phyloP scores from a whole-genome alignment of 2,888 invertebrate species.

The Amaurobius ferox region DNA sequence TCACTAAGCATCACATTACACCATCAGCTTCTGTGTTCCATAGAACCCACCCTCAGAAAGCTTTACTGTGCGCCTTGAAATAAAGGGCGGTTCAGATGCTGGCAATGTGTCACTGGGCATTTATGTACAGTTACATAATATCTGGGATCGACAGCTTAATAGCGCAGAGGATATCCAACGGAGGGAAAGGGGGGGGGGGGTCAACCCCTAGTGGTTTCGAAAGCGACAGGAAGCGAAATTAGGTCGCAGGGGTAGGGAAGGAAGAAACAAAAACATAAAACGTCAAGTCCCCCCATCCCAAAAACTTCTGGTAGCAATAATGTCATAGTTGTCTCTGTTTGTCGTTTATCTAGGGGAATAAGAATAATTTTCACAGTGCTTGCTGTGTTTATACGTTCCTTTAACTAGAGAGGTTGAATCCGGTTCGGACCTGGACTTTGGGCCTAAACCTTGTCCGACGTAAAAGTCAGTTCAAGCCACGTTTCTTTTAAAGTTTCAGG shows the following conservation, averaged over 20 bases:
- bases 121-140: conserved; percentile 13
- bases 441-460: too few relatives aligned
- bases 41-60: too few relatives aligned
- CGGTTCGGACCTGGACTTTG: too few relatives aligned
- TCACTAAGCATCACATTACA: too few relatives aligned
- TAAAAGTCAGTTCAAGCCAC: too few relatives aligned
- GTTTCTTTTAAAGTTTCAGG: too few relatives aligned
- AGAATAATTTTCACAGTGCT: too few relatives aligned
- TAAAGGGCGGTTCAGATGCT: not conserved
- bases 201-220: conserved; percentile 12
- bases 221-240: conserved; percentile 54
- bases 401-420: too few relatives aligned
- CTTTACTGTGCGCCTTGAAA: too few relatives aligned
- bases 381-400: too few relatives aligned
- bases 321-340: not conserved
- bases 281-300: not conserved
- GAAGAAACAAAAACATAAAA: not conserved
- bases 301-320: not conserved
- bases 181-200: conserved; percentile 16
- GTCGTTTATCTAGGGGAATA: too few relatives aligned
- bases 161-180: not conserved
- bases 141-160: conserved; percentile 24
- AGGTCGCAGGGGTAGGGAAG: conserved; percentile 19
- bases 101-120: conserved; percentile 1
- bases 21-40: too few relatives aligned